phyloP scores from a whole-genome alignment of 1,140 invertebrate genomes.

The Leptonema lineaticorne region DNA sequence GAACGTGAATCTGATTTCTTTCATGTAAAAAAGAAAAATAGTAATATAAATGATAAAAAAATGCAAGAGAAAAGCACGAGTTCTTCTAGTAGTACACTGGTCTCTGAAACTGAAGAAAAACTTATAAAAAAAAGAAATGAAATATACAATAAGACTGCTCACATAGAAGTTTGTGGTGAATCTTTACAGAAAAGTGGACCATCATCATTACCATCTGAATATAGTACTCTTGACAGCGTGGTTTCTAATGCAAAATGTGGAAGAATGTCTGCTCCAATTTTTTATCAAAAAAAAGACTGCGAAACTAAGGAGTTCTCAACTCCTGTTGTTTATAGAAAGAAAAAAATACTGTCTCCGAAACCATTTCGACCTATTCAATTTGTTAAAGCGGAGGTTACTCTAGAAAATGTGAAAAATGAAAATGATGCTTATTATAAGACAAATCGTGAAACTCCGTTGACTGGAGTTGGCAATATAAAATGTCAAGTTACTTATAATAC shows the following conservation, averaged over 20 bases:
- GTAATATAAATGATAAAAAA: constrained; percentile 5
- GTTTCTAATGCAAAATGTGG: background rate
- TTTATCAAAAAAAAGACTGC: background rate
- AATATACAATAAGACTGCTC: background rate
- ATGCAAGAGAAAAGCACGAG: constrained; percentile 26
- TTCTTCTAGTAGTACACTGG: constrained; percentile 38
- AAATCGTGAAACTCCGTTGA: no score
- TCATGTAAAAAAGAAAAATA: background rate
- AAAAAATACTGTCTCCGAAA: constrained; percentile 16
- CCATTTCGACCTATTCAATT: background rate
- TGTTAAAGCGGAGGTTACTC: background rate
- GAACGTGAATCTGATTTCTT: background rate
- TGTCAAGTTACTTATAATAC: no score
- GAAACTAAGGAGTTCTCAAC: background rate
- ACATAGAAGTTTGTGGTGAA: background rate
- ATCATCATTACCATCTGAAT: constrained; percentile 5
- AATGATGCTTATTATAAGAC: background rate
- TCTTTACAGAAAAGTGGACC: background rate
- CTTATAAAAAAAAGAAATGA: background rate
- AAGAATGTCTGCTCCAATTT: constrained; percentile 12
- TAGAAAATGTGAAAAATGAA: background rate
- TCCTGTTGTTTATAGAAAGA: constrained; percentile 1
- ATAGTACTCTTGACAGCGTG: background rate
- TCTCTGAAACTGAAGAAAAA: constrained; percentile 29
- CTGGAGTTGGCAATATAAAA: no score